Percentiles rank a stretch among this genome's conserved stretches.
These are phyloP conservation scores for Leptothorax acervorum DNA, from an alignment of 2,888 invertebrate species.

Conservation along the genomic window DNA sequence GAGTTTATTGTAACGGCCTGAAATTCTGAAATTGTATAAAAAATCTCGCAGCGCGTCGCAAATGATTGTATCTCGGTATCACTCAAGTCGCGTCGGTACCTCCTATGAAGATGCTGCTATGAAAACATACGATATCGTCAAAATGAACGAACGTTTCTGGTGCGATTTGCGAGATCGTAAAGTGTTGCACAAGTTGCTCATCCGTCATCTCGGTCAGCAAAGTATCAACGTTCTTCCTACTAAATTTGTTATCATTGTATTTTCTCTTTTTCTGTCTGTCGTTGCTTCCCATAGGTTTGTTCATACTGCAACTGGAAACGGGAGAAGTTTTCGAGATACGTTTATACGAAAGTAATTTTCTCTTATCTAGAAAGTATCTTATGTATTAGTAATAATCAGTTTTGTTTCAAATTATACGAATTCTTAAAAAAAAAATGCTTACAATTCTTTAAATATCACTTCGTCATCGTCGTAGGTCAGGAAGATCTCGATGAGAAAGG, in stretches of 20 bases:
- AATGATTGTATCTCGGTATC: not conserved
- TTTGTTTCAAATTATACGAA: not conserved
- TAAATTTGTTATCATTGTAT: constrained; percentile 86
- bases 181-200: constrained; percentile 86
- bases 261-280: constrained; percentile 84
- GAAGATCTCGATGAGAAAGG: constrained; percentile 87
- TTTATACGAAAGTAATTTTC: constrained; percentile 1
- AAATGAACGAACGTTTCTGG: constrained; percentile 85
- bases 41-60: not conserved
- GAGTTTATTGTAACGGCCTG: constrained; percentile 93
- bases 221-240: constrained; percentile 89
- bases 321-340: not conserved
- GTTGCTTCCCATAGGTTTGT: constrained; percentile 84
- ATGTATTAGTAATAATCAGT: not conserved
- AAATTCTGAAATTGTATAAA: constrained; percentile 15
- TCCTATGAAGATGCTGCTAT: constrained; percentile 89
- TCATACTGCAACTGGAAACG: constrained; percentile 81
- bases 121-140: constrained; percentile 87
- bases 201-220: constrained; percentile 86
- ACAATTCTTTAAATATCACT: constrained; percentile 88
- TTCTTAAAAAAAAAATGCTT: constrained; percentile 71
- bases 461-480: constrained; percentile 87
- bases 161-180: constrained; percentile 87
- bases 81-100: constrained; percentile 81
- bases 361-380: not conserved